These are phyloP conservation scores for Acromyrmex echinatior DNA, from an alignment of 1,140 invertebrate genomes.

Conservation along the genomic window DNA sequence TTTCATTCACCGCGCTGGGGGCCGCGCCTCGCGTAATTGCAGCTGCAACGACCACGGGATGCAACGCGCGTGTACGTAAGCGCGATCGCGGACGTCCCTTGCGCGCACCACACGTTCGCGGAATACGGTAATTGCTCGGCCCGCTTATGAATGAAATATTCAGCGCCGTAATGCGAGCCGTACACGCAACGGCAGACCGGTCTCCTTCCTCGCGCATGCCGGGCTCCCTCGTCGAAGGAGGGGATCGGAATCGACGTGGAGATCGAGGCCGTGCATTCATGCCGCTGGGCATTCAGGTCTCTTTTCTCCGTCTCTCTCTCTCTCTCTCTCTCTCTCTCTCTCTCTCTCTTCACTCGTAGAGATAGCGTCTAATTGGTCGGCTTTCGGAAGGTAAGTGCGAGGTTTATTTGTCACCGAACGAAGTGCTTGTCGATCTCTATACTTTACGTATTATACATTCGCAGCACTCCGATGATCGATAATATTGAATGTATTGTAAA, in stretches of 20 bases:
- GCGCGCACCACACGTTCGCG: conserved; percentile 65
- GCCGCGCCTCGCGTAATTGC: conserved; percentile 76
- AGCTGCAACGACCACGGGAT: conserved; percentile 67
- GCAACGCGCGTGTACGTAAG: conserved; percentile 39
- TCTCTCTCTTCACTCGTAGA: conserved; percentile 10
- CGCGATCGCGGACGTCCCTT: conserved; percentile 55
- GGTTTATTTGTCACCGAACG: conserved; percentile 30
- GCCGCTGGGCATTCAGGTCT: conserved; percentile 52
- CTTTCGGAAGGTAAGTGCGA: conserved; percentile 14
- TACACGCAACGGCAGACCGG: conserved; percentile 80
- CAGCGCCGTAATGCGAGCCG: conserved; percentile 79
- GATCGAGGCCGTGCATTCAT: conserved; percentile 66
- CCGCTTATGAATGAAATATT: conserved; percentile 85
- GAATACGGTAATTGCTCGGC: conserved; percentile 78
- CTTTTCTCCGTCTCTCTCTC: background rate
- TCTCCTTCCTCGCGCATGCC: conserved; percentile 68
- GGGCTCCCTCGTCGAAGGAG: background rate
- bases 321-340: background rate
- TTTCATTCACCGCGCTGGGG: conserved; percentile 77
- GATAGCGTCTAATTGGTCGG: conserved; percentile 45
- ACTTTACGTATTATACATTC: background rate
- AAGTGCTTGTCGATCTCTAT: conserved; percentile 8
- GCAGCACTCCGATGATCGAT: background rate
- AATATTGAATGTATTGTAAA: background rate
- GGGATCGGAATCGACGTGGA: conserved; percentile 49